Evolutionary conservation across 1,140 invertebrate genomes (phyloP).

Genomic region (Parasteatoda tepidariorum): DNA sequence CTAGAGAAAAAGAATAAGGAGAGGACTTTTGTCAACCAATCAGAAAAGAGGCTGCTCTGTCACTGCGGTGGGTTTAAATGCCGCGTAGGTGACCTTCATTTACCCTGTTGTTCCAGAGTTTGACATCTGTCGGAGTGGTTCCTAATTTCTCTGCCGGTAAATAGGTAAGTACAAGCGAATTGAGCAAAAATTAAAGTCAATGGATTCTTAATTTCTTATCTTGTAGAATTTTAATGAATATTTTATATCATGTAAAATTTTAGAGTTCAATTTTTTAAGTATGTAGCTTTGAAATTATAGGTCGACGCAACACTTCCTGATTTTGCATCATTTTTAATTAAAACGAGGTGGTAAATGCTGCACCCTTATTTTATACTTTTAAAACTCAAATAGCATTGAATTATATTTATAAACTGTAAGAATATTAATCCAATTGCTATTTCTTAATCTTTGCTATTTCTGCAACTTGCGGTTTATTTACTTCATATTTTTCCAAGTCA

Average conservation of each 20-base stretch:
- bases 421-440: too few relatives aligned
- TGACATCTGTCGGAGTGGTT: constrained; percentile 14
- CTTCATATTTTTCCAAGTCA: too few relatives aligned
- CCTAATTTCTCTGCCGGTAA: constrained; percentile 1
- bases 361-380: too few relatives aligned
- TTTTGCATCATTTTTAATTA: not conserved
- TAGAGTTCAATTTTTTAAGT: not conserved
- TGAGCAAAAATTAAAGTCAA: not conserved
- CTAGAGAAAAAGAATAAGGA: too few relatives aligned
- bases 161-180: constrained; percentile 15
- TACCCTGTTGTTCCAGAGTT: constrained; percentile 38
- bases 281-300: not conserved
- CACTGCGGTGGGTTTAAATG: constrained; percentile 50
- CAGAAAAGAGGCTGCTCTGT: not conserved
- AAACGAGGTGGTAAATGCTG: too few relatives aligned
- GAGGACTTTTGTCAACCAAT: constrained; percentile 23
- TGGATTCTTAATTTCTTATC: too few relatives aligned
- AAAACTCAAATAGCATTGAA: too few relatives aligned
- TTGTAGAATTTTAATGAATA: not conserved
- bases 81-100: constrained; percentile 57
- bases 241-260: too few relatives aligned
- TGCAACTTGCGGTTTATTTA: too few relatives aligned
- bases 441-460: too few relatives aligned
- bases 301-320: constrained; percentile 17
- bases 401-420: too few relatives aligned